Conservation (phyloP, 2,797 vertebrate genomes). For the Nyctalus aviator region DNA sequence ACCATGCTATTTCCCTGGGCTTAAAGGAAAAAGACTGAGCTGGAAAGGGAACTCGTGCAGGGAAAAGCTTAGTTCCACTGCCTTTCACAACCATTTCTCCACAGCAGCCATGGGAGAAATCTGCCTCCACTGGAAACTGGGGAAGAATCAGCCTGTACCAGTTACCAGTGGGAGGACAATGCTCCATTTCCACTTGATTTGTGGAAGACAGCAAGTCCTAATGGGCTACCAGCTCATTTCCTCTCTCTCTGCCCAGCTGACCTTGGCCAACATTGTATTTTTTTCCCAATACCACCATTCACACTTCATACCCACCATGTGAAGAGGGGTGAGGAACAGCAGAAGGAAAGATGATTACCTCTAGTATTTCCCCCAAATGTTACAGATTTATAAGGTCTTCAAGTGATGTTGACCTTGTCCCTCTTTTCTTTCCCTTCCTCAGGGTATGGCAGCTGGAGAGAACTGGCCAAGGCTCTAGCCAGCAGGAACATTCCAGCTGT, state of each 20-base stretch:
- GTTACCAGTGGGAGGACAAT: fast-evolving
- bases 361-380: neutral
- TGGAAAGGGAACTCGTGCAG: neutral
- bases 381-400: neutral
- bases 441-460: slow-evolving; percentile 89
- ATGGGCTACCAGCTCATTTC: neutral
- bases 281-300: neutral
- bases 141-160: neutral
- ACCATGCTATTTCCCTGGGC: neutral
- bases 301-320: neutral
- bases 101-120: neutral
- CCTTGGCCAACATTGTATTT: neutral
- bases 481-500: slow-evolving; percentile 75
- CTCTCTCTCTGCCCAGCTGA: neutral
- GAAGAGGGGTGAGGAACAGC: neutral
- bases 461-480: slow-evolving; percentile 87
- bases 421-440: slow-evolving; percentile 11
- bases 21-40: neutral
- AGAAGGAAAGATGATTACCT: neutral
- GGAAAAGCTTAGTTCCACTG: neutral
- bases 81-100: neutral
- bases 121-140: neutral
- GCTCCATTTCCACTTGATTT: neutral
- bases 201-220: neutral
- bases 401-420: neutral